Conservation (phyloP, 2,113 vertebrate genomes). For the Galbula dea region DNA sequence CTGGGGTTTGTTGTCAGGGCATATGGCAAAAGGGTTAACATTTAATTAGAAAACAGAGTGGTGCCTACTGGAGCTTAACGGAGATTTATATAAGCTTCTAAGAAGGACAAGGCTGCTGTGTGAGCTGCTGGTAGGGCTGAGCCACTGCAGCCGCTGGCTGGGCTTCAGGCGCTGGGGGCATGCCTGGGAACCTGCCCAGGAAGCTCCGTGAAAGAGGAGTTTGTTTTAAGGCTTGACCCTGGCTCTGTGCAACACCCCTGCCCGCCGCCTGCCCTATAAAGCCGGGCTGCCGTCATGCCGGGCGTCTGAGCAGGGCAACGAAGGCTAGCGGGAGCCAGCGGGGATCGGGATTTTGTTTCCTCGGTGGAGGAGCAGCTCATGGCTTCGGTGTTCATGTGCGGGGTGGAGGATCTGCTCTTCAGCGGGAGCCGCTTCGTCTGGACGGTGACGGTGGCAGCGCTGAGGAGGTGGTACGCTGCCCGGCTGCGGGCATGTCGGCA, state of each 20-base stretch:
- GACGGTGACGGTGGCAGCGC: conserved; percentile 83
- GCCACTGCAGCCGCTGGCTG: conserved; percentile 71
- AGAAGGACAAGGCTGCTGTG: conserved; percentile 70
- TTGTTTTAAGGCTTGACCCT: conserved; percentile 65
- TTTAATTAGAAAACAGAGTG: conserved; percentile 57
- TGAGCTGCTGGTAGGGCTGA: conserved; percentile 67
- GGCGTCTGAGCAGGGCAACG: not conserved
- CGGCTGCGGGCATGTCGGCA: conserved; percentile 85
- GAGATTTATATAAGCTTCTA: conserved; percentile 67
- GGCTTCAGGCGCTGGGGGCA: conserved; percentile 72
- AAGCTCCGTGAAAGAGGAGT: conserved; percentile 74
- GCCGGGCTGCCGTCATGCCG: not conserved
- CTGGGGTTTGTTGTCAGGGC: not conserved
- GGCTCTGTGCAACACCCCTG: conserved; percentile 60
- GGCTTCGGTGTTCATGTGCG: conserved; percentile 84
- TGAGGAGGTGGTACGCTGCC: conserved; percentile 84
- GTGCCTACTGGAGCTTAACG: conserved; percentile 66
- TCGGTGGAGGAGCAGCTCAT: conserved; percentile 50
- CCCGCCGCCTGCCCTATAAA: conserved; percentile 11
- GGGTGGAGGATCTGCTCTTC: conserved; percentile 87
- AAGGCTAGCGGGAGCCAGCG: not conserved
- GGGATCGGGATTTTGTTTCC: not conserved
- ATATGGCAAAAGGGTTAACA: conserved; percentile 51
- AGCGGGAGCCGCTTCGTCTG: conserved; percentile 86
- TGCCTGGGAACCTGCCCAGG: conserved; percentile 80